These are phyloP conservation scores for Nasalis larvatus DNA, from an alignment of 2,113 vertebrate genomes.

Conservation along the genomic window DNA sequence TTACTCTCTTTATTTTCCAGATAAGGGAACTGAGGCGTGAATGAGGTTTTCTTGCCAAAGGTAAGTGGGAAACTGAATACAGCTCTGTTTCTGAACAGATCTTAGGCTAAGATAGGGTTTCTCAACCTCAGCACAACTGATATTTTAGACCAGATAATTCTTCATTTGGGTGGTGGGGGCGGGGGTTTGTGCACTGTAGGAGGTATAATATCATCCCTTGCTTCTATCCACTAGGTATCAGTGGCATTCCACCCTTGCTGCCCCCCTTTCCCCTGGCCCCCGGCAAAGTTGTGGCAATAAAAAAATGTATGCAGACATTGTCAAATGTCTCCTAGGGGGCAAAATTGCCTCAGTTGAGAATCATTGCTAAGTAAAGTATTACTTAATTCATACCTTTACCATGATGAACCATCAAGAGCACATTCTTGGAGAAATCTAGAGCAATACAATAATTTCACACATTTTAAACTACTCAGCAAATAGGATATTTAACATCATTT, in stretches of 20 bases:
- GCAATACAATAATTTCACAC: not conserved
- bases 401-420: not conserved
- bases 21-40: not conserved
- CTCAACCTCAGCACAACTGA: not conserved
- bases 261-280: rapidly evolving
- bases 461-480: not conserved
- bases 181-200: not conserved
- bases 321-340: not conserved
- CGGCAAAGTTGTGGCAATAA: not conserved
- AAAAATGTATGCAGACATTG: not conserved
- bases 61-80: not conserved
- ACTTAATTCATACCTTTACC: not conserved
- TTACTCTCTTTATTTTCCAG: not conserved
- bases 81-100: not conserved
- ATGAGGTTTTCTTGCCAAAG: not conserved
- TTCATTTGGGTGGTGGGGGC: not conserved
- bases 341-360: not conserved
- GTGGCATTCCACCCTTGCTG: not conserved
- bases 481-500: not conserved
- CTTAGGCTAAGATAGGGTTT: not conserved
- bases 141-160: not conserved
- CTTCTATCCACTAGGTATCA: not conserved
- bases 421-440: not conserved
- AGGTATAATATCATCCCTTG: not conserved
- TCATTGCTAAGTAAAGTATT: not conserved